Base-by-base conservation (phyloP, 2,113 vertebrate genomes). In the Scytalopus superciliaris region DNA sequence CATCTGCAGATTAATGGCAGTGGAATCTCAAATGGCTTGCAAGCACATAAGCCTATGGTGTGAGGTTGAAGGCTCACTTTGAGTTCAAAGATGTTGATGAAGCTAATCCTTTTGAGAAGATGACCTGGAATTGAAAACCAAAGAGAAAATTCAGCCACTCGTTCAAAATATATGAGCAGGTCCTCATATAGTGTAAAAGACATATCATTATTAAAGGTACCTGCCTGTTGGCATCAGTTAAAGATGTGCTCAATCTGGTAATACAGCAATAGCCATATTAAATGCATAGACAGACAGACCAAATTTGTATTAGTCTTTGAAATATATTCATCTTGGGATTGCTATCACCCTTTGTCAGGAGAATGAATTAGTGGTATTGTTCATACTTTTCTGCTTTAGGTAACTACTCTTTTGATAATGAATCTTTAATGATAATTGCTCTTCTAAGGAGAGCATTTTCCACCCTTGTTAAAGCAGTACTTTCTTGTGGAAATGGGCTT, bases 371-470 rank as follows among this genome's bases (percentile, higher is more conserved):
- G 40, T 31, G 28, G 19, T 52, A 42, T 72, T 95, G n/a, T 78
- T 95, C 91, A 95, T 96, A 97, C 96, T 97, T 97, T 94, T 81
- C 93, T 96, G 78, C 95, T 97, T 95, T 97, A 97, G 96, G 97
- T 98, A 97, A 97, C 97, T 97, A 91, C 96, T 95, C 91, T 96
- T 89, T 94, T 94, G 92, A 96, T 94, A 97, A 97, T 97, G 97
- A 97, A 97, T 98, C 93, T 97, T 97, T 97, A 97, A 96, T 97
- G 96, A 94, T 96, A 95, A 87, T 95, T 97, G 94, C 97, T 97
- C 96, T 96, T 95, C 74, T 95, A 95, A 96, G 93, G 94, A 97
- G 93, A 98, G 85, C 88, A 55, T 97, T 98, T 98, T 93, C 97
- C 86, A 95, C 92, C 91, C 96, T 97, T 97, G 97, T 97, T 97